Base-by-base conservation (phyloP, 1,140 invertebrate species). In the Sinella curviseta region DNA sequence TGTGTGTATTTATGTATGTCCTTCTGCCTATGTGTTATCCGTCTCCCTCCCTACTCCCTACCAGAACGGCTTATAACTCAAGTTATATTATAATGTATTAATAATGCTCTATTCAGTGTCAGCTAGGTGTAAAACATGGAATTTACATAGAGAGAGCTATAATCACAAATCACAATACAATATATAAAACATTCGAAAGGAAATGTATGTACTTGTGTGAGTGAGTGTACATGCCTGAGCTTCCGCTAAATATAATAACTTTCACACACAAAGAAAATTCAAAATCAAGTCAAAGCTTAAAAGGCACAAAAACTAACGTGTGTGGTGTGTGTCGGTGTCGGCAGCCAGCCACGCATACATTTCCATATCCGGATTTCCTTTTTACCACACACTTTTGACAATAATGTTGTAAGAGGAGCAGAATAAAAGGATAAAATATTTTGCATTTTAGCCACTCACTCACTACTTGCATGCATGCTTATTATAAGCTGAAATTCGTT, bases 321-420 rank as follows among this genome's bases (percentile, higher is more conserved):
- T 48, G n/a, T n/a, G n/a, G n/a, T n/a, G n/a, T n/a, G n/a, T n/a
- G n/a, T n/a, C n/a, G n/a, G n/a, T n/a, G 39, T 48, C 39, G 39
- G 39, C 20, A 26, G 14, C 57, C 8, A 60, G 57, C 57, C 57
- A 60, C 57, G 24, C 57, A 26, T 60, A 17, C 57, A 60, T 60
- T 60, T 60, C 57, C 57, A 60, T 60, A 60, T 60, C 57, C 57
- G 57, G 57, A 60, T 60, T 60, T 60, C 57, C 57, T 60, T 60
- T 60, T 60, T 60, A 60, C 57, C 57, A 60, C n/a, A n/a, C n/a
- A n/a, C 57, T 60, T 60, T 26, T 60, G 57, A 60, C 57, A 60
- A 60, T 60, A n/a, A 60, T 26, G 57, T 26, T 60, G 12, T 60
- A 60, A 60, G 57, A 60, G 24, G 24, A 26, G 24, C 57, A 8